Conservation (phyloP, 2,113 vertebrate genomes). For the Hemiscyllium ocellatum region DNA sequence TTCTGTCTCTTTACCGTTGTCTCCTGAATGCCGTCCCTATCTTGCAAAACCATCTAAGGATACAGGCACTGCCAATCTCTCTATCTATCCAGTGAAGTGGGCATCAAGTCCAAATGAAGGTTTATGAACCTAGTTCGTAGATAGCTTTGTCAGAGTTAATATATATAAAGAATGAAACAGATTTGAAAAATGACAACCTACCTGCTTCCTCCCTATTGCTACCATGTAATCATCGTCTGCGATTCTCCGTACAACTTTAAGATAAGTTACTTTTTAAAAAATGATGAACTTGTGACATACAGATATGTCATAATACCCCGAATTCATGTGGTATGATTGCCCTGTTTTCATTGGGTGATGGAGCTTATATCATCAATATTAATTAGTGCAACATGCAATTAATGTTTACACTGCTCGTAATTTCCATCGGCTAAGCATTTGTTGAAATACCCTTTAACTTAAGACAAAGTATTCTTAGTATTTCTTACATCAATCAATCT, state of each 20-base stretch:
- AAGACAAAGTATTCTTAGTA: neutral
- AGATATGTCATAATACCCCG: neutral
- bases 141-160: neutral
- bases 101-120: neutral
- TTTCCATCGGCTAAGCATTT: neutral
- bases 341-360: constrained; percentile 14
- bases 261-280: neutral
- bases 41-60: neutral
- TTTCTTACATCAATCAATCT: neutral
- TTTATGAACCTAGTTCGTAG: neutral
- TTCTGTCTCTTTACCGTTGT: neutral
- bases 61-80: neutral
- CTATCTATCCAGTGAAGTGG: neutral
- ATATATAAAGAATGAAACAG: neutral
- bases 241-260: neutral
- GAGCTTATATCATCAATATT: neutral
- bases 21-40: neutral
- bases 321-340: neutral
- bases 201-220: neutral
- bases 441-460: neutral
- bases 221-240: neutral
- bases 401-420: neutral
- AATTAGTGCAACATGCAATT: neutral
- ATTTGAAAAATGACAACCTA: neutral
- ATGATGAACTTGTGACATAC: neutral